Base-by-base conservation (phyloP, 2,113 vertebrate genomes). In the Psammodynastes pulverulentus region DNA sequence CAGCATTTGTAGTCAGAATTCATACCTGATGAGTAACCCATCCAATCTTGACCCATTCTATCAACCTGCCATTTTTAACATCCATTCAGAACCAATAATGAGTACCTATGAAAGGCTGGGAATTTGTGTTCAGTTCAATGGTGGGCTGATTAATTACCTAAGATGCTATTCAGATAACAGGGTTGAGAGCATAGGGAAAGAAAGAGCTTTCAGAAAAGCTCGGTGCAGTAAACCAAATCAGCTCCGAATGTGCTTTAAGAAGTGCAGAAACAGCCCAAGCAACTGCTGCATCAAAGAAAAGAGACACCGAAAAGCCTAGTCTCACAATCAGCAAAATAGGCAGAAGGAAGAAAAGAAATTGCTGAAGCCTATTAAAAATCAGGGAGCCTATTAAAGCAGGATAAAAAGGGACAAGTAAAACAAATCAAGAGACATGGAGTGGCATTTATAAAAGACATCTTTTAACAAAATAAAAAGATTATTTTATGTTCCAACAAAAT, bases 141-240 rank as follows among this genome's bases (percentile, higher is more conserved):
- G 97, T 94, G 95, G 95, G 49, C 95, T 97, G 97, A 97, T 97
- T 97, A 97, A 97, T 97, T 97, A 97, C 96, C 96, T 97, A 96
- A 96, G 97, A 97, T 96, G 95, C 95, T 92, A 97, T 97, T 97
- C 96, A 97, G 97, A 97, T 97, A 96, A 96, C 96, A 95, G 96
- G 96, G 95, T 56, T 92, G 95, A 96, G 95, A 96, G 96, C 94
- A 95, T 95, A 95, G 95, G 96, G 93, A 96, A 96, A 97, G 94
- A 96, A 95, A 97, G 87, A 93, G 96, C 96, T 96, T 96, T 97
- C 96, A 96, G 89, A 91, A 95, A 94, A 93, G 90, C 96, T 97
- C 96, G 96, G 94, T 96, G 95, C 96, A 96, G 95, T 96, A 96
- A 97, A 96, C 94, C 95, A 94, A 96, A 94, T 95, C 95, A 95